phyloP scores from a whole-genome alignment of 2,888 invertebrate species.

The Trachelus stipa region DNA sequence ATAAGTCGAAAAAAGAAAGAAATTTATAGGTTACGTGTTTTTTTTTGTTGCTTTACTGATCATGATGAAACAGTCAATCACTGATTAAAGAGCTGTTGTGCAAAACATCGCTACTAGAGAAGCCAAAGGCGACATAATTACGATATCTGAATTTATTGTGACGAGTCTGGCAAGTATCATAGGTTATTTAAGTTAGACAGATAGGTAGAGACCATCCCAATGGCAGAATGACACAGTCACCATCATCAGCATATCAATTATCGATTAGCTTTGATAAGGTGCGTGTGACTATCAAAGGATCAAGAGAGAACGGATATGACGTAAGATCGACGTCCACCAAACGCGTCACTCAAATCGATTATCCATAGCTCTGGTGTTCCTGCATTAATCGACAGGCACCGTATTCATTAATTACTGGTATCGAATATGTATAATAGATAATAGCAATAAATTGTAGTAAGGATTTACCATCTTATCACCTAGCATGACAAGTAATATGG shows the following conservation, averaged over 20 bases:
- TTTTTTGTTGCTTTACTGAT: conserved; percentile 22
- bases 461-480: conserved; percentile 61
- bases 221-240: conserved; percentile 38
- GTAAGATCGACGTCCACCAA: background rate
- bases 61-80: conserved; percentile 32
- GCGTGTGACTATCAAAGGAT: conserved; percentile 30
- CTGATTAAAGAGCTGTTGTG: conserved; percentile 23
- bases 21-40: conserved; percentile 10
- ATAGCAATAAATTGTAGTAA: conserved; percentile 62
- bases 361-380: conserved; percentile 9
- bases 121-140: conserved; percentile 20
- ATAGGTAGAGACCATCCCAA: conserved; percentile 37
- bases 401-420: conserved; percentile 50
- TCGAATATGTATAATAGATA: conserved; percentile 60
- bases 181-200: conserved; percentile 26
- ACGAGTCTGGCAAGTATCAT: conserved; percentile 38
- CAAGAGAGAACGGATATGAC: conserved; percentile 10
- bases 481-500: conserved; percentile 63
- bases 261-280: conserved; percentile 32
- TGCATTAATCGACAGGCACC: conserved; percentile 28
- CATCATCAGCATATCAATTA: conserved; percentile 31
- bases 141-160: conserved; percentile 28
- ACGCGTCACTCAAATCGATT: background rate
- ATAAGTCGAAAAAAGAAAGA: conserved; percentile 40
- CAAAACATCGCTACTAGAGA: conserved; percentile 26